These are phyloP conservation scores for Suncus etruscus DNA, from an alignment of 2,113 vertebrate species.

Conservation along the genomic window DNA sequence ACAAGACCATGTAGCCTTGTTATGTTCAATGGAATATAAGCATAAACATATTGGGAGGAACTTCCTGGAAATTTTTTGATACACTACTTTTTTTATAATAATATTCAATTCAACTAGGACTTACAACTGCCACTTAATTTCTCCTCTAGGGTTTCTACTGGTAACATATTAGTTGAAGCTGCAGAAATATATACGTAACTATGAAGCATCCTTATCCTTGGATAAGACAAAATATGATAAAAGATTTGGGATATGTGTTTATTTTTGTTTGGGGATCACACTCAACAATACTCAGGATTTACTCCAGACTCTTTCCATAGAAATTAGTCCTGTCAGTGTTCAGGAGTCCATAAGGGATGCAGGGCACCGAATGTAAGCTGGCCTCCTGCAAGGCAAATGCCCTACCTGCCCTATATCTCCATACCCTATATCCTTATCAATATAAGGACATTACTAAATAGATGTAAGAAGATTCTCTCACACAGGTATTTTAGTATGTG, in stretches of 20 bases:
- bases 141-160: not conserved
- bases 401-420: no score
- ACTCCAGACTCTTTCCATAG: no score
- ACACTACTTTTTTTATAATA: conserved; percentile 33
- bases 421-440: no score
- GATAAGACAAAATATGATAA: not conserved
- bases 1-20: not conserved
- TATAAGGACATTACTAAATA: not conserved
- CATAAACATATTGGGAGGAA: not conserved
- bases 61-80: not conserved
- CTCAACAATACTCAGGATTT: no score
- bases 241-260: not conserved
- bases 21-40: not conserved
- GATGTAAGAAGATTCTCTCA: not conserved
- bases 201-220: not conserved
- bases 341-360: no score
- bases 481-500: not conserved
- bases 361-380: no score
- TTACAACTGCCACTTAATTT: not conserved
- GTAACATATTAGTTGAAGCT: not conserved
- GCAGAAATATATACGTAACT: not conserved
- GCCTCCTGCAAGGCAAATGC: no score
- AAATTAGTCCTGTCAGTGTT: no score
- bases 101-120: not conserved
- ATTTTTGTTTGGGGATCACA: no score